Conservation (phyloP, 2,888 invertebrate genomes). For the Andrena hattorfiana region DNA sequence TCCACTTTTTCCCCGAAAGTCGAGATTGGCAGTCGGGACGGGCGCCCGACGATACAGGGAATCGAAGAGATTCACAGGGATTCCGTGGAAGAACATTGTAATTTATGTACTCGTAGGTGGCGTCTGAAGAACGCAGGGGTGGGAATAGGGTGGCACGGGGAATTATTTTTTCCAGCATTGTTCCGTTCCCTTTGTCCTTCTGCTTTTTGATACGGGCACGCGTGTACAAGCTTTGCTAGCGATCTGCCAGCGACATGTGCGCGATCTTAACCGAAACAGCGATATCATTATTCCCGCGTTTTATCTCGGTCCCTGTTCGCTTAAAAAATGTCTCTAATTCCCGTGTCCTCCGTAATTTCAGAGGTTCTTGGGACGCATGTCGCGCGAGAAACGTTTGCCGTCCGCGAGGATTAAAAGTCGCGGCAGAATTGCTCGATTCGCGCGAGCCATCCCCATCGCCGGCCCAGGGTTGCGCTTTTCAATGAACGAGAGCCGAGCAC, state of each 20-base stretch:
- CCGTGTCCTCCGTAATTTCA: not conserved
- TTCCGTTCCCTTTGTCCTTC: constrained; percentile 46
- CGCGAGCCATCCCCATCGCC: constrained; percentile 9
- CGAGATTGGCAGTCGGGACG: not conserved
- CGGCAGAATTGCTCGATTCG: constrained; percentile 24
- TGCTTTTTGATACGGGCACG: constrained; percentile 48
- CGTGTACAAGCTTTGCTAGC: constrained; percentile 21
- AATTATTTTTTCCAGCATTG: constrained; percentile 53
- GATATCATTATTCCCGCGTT: constrained; percentile 43
- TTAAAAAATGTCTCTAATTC: not conserved
- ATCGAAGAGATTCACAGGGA: not conserved
- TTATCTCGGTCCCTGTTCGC: constrained; percentile 15
- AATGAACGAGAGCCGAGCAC: constrained; percentile 42
- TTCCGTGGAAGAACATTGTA: constrained; percentile 1
- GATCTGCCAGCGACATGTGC: constrained; percentile 23
- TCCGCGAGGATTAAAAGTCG: constrained; percentile 10
- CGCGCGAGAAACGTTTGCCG: not conserved
- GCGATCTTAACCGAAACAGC: constrained; percentile 43
- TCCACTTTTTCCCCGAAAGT: not conserved
- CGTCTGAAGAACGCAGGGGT: not conserved
- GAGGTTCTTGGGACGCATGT: not conserved
- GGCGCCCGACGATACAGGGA: not conserved
- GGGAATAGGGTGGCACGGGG: constrained; percentile 17
- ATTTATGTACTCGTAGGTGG: constrained; percentile 10
- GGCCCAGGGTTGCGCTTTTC: constrained; percentile 54